A percentile compares a stretch with the other conserved stretches of the same genome.
phyloP scores from a whole-genome alignment of 2,113 vertebrate species.

The Istiophorus platypterus region DNA sequence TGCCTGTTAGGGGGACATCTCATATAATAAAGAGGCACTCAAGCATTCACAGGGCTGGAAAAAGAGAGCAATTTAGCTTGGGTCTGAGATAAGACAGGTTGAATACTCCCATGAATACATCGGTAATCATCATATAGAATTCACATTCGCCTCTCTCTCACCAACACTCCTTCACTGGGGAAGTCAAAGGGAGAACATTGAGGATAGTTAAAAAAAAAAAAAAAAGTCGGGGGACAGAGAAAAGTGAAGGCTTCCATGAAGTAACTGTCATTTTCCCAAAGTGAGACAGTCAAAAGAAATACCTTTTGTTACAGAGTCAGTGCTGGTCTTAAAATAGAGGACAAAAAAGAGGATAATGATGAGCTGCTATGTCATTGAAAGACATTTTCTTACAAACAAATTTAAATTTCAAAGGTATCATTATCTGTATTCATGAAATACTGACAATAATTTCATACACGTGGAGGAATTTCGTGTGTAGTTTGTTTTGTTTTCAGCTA shows the following conservation, averaged over 20 bases:
- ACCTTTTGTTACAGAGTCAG: background rate
- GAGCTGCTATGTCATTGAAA: slow-evolving; percentile 22
- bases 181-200: slow-evolving; percentile 40
- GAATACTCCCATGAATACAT: slow-evolving; percentile 66
- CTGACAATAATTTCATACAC: background rate
- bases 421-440: background rate
- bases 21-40: slow-evolving; percentile 53
- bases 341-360: slow-evolving; percentile 1
- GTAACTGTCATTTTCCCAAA: slow-evolving; percentile 22
- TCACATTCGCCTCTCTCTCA: slow-evolving; percentile 44
- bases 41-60: slow-evolving; percentile 56
- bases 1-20: slow-evolving; percentile 37
- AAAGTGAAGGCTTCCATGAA: slow-evolving; percentile 37
- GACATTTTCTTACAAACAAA: slow-evolving; percentile 2
- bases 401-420: background rate
- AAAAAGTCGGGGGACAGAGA: slow-evolving; percentile 30
- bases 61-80: slow-evolving; percentile 71
- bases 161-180: slow-evolving; percentile 24
- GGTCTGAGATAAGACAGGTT: slow-evolving; percentile 60
- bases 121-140: slow-evolving; percentile 72
- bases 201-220: slow-evolving; percentile 42
- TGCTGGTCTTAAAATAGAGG: background rate
- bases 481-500: background rate
- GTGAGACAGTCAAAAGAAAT: background rate
- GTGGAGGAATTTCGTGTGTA: background rate